Evolutionary conservation across 1,140 invertebrate genomes (phyloP), one percentile per base, ranked within the genome.

Genomic region (Drosophila funebris): DNA sequence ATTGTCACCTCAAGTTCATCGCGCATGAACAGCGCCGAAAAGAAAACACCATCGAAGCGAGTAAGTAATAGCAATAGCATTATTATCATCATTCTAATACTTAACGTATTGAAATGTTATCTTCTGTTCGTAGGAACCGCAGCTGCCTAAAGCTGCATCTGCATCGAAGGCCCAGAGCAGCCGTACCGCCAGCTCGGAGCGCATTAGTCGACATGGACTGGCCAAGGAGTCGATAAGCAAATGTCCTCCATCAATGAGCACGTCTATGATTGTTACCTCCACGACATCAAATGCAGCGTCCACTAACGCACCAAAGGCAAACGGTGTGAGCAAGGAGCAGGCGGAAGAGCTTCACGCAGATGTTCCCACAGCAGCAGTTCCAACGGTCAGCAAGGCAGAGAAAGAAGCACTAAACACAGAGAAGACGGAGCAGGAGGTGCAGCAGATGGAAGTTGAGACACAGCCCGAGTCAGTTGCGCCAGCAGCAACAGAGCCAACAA

Each of bases 31-130:
- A 90, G 93, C 88, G 73, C 78, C 89, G 77, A 93, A 91, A 84
- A 92, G 91, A 91, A 93, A 92, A 91, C 93, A 87, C 93, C 93
- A 90, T 91, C 91, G 72, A 92, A 92, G 90, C 91, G 93, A 92
- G 93, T 93, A 93, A 81, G 90, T 90, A 22, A 82, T 13, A 9
- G 0, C 39, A 11, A 36, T 1, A 48, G 22, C n/a, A n/a, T n/a
- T n/a, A n/a, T n/a, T n/a, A n/a, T n/a, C n/a, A n/a, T n/a, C n/a
- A n/a, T n/a, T n/a, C n/a, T n/a, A n/a, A n/a, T n/a, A n/a, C n/a
- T n/a, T n/a, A n/a, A n/a, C n/a, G n/a, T n/a, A n/a, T n/a, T n/a
- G n/a, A n/a, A n/a, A n/a, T n/a, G n/a, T n/a, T n/a, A n/a, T n/a
- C n/a, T n/a, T n/a, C n/a, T n/a, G n/a, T n/a, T n/a, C n/a, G 22